These are phyloP conservation scores for Eudemis profundana DNA, from an alignment of 2,888 invertebrate genomes.

Conservation along the genomic window DNA sequence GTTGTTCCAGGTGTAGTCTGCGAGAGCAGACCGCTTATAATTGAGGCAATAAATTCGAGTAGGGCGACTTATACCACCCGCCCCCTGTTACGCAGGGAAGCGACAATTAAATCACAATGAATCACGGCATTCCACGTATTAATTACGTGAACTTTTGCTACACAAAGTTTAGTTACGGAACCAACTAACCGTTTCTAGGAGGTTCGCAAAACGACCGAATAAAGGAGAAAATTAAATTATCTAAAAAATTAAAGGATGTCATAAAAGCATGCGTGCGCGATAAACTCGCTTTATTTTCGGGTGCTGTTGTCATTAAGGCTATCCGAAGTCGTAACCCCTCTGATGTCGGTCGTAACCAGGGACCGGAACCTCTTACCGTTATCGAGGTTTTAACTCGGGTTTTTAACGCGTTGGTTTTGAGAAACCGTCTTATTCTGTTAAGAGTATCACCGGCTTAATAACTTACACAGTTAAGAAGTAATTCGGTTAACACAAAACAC, in stretches of 20 bases:
- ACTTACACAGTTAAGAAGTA: too few species aligned
- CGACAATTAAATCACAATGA: conserved; percentile 79
- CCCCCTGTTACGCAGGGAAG: conserved; percentile 63
- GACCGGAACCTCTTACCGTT: too few species aligned
- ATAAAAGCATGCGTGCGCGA: conserved; percentile 67
- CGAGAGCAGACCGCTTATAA: conserved; percentile 72
- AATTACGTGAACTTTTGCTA: conserved; percentile 62
- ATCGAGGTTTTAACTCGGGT: too few species aligned
- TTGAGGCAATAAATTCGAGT: conserved; percentile 78
- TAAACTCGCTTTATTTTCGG: conserved; percentile 78
- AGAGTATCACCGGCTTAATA: too few species aligned
- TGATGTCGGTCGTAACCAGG: conserved; percentile 78
- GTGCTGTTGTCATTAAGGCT: conserved; percentile 74
- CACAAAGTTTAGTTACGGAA: conserved; percentile 25
- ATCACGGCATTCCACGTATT: conserved; percentile 68
- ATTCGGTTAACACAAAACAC: too few species aligned
- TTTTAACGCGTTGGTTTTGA: too few species aligned
- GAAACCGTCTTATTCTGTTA: too few species aligned
- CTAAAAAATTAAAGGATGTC: conserved; percentile 59
- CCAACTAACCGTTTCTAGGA: conserved; percentile 1
- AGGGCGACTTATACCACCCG: conserved; percentile 68
- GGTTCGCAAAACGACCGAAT: conserved; percentile 45
- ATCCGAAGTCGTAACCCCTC: conserved; percentile 73
- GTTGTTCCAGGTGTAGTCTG: conserved; percentile 62
- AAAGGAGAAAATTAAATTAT: conserved; percentile 52